These are phyloP conservation scores for Phanerotoma sp. DNA, from an alignment of 2,888 invertebrate genomes.

Conservation along the genomic window DNA sequence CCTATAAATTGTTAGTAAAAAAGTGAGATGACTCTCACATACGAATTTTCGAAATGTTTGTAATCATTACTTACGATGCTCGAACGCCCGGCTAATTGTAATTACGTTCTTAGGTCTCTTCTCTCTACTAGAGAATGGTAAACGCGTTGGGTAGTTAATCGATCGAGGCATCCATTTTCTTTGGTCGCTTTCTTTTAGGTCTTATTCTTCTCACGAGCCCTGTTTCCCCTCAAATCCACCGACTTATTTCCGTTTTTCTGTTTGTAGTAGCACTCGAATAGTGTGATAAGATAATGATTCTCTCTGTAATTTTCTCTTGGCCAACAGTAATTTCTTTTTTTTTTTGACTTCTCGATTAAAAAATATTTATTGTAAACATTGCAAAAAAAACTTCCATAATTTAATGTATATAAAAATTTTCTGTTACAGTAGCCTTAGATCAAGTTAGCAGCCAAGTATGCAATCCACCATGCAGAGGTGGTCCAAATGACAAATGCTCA, in stretches of 20 bases:
- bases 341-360: too few relatives aligned
- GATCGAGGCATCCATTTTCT: constrained; percentile 32
- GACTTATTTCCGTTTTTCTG: constrained; percentile 1
- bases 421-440: not conserved
- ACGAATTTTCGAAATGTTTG: not conserved
- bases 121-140: constrained; percentile 1
- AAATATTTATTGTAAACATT: too few relatives aligned
- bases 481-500: not conserved
- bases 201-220: too few relatives aligned
- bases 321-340: too few relatives aligned
- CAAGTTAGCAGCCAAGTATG: not conserved
- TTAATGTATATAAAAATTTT: too few relatives aligned
- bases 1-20: too few relatives aligned
- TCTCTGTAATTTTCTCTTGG: not conserved
- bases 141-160: constrained; percentile 31
- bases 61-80: constrained; percentile 2
- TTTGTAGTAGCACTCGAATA: not conserved
- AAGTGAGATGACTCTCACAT: too few relatives aligned
- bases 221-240: not conserved
- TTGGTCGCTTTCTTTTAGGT: too few relatives aligned
- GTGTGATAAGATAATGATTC: constrained; percentile 1
- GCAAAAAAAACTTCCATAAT: too few relatives aligned
- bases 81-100: constrained; percentile 28
- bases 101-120: constrained; percentile 30
- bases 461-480: not conserved